These are phyloP conservation scores for Syndactyla subalaris DNA, from an alignment of 2,797 vertebrate genomes.

Conservation along the genomic window DNA sequence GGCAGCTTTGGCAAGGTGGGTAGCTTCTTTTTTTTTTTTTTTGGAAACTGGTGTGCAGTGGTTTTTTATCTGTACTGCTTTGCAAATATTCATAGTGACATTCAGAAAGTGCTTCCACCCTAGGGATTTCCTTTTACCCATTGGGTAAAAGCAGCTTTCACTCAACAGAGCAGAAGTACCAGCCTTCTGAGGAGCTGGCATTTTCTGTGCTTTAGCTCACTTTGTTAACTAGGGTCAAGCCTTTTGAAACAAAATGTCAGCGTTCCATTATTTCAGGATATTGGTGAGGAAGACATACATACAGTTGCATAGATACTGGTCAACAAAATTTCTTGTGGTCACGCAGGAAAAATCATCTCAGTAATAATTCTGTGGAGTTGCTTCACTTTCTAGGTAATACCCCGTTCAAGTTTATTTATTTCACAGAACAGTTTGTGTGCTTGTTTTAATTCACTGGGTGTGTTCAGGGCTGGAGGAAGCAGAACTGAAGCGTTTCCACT, in stretches of 20 bases:
- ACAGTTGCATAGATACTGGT: not conserved
- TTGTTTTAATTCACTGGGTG: not conserved
- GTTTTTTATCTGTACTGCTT: not conserved
- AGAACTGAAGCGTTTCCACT: not conserved
- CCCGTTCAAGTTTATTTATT: not conserved
- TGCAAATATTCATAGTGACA: not conserved
- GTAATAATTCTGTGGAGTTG: not conserved
- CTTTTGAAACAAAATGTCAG: not conserved
- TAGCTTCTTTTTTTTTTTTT: not conserved
- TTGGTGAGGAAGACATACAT: not conserved
- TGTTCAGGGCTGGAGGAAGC: not conserved
- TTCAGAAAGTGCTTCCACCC: not conserved
- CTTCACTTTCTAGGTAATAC: not conserved
- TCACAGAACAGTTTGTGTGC: not conserved
- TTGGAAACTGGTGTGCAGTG: not conserved
- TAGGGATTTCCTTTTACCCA: not conserved
- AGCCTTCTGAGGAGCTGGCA: not conserved
- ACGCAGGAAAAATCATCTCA: not conserved
- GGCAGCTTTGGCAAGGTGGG: constrained; percentile 97
- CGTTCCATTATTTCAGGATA: not conserved
- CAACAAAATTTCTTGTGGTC: not conserved
- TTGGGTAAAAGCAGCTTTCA: not conserved
- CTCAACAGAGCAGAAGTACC: not conserved
- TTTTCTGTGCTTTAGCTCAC: not conserved
- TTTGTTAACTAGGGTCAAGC: not conserved